Evolutionary conservation across 2,888 invertebrate genomes (phyloP).

Genomic region (Acleris emargana): DNA sequence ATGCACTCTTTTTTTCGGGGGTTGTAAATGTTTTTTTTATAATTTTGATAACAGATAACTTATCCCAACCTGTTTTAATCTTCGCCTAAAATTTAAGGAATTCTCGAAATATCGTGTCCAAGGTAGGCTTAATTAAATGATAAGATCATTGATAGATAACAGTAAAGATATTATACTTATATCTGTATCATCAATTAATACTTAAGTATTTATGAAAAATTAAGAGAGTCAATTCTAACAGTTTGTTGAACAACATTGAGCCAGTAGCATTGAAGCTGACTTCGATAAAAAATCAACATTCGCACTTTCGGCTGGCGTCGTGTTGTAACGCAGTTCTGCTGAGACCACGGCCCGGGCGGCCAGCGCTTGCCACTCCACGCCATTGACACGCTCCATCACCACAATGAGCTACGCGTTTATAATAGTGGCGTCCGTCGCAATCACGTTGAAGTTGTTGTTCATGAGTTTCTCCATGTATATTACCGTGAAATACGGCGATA

Average conservation of each 20-base stretch:
- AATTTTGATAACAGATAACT: too few relatives aligned
- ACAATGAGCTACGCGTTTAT: slow-evolving; percentile 68
- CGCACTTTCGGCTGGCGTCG: slow-evolving; percentile 46
- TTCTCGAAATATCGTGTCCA: too few relatives aligned
- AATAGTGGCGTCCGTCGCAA: slow-evolving; percentile 72
- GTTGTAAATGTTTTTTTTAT: too few relatives aligned
- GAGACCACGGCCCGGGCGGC: slow-evolving; percentile 43
- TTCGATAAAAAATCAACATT: slow-evolving; percentile 66
- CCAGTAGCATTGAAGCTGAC: slow-evolving; percentile 49
- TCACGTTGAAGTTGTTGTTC: slow-evolving; percentile 70
- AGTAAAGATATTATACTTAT: not conserved
- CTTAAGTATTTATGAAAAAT: not conserved
- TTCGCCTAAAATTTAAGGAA: too few relatives aligned
- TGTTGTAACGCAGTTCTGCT: slow-evolving; percentile 61
- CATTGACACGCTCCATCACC: not conserved
- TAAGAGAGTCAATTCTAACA: slow-evolving; percentile 48
- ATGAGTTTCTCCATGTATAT: slow-evolving; percentile 73
- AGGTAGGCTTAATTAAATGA: not conserved
- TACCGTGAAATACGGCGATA: slow-evolving; percentile 57
- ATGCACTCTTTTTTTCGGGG: too few relatives aligned
- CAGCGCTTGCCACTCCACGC: slow-evolving; percentile 1
- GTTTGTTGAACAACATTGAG: slow-evolving; percentile 44
- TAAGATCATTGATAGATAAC: slow-evolving; percentile 1
- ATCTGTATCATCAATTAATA: not conserved
- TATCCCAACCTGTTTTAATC: too few relatives aligned